A percentile compares a stretch with the other conserved stretches of the same genome.
These are phyloP conservation scores for Mus spretus DNA, from an alignment of 2,797 vertebrate genomes.

Conservation along the genomic window DNA sequence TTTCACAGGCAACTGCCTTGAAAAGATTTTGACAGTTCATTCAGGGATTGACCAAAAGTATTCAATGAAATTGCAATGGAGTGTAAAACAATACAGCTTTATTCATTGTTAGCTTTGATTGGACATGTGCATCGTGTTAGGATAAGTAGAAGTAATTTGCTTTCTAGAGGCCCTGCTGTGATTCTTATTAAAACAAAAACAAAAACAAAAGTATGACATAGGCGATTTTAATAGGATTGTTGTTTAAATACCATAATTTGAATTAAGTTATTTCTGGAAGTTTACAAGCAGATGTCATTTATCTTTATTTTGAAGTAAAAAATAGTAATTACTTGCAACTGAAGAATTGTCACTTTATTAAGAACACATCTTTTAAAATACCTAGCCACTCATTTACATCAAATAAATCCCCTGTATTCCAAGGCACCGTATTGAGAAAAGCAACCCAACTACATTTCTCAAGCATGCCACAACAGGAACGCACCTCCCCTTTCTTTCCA, in stretches of 20 bases:
- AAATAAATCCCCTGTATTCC: neutral
- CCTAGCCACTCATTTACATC: neutral
- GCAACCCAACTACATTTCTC: neutral
- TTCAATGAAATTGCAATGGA: constrained; percentile 52
- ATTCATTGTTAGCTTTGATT: neutral
- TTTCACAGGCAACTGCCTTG: constrained; percentile 41
- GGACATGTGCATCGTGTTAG: neutral
- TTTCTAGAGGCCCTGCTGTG: neutral
- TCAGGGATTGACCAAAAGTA: constrained; percentile 56
- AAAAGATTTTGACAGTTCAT: constrained; percentile 71
- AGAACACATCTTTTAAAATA: neutral
- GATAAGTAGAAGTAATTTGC: neutral
- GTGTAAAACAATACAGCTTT: constrained; percentile 2
- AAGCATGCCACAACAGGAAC: neutral
- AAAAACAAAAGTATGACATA: constrained; percentile 38
- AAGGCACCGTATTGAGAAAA: neutral
- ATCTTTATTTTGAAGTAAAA: constrained; percentile 27
- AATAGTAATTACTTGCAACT: neutral
- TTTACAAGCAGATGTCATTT: neutral
- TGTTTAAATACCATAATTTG: constrained; percentile 29
- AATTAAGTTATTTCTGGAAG: neutral
- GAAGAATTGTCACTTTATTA: neutral
- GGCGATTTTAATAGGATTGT: neutral
- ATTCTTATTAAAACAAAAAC: constrained; percentile 57
- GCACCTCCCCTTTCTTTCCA: neutral